Conservation (phyloP, 2,797 vertebrate species). For the Sebastes itinus region DNA sequence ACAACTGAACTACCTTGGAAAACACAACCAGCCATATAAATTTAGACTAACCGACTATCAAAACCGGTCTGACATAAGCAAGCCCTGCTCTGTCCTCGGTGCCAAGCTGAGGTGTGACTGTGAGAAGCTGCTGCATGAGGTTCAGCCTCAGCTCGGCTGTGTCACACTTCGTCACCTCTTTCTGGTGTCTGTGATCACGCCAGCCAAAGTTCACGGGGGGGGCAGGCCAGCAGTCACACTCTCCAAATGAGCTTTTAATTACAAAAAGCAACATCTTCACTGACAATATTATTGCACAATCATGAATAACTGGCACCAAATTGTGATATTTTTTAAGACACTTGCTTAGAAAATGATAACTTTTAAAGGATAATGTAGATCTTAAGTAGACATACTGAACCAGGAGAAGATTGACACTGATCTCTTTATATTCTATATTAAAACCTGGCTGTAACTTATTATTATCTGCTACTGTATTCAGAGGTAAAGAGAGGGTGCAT, state of each 20-base stretch:
- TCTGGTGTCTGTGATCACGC: conserved; percentile 66
- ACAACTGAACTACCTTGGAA: background rate
- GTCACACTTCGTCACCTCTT: conserved; percentile 71
- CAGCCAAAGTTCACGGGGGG: conserved; percentile 48
- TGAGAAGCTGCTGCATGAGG: conserved; percentile 52
- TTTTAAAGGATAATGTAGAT: background rate
- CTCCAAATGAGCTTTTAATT: background rate
- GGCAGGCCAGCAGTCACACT: background rate
- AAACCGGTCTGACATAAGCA: background rate
- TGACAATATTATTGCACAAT: background rate
- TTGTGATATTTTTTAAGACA: background rate
- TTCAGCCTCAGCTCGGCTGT: conserved; percentile 1
- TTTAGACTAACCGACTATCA: background rate
- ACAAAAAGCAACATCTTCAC: background rate
- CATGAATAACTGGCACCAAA: background rate
- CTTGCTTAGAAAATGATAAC: background rate
- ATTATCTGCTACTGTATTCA: background rate
- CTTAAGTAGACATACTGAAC: background rate
- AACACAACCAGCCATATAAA: background rate
- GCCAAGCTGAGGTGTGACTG: conserved; percentile 58
- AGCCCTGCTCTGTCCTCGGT: background rate
- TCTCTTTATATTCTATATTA: background rate
- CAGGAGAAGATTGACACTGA: background rate
- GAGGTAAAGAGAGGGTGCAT: background rate
- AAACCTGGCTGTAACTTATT: background rate